Evolutionary conservation across 2,888 invertebrate species (phyloP).

Genomic region (Acanthosepion pharaonis): DNA sequence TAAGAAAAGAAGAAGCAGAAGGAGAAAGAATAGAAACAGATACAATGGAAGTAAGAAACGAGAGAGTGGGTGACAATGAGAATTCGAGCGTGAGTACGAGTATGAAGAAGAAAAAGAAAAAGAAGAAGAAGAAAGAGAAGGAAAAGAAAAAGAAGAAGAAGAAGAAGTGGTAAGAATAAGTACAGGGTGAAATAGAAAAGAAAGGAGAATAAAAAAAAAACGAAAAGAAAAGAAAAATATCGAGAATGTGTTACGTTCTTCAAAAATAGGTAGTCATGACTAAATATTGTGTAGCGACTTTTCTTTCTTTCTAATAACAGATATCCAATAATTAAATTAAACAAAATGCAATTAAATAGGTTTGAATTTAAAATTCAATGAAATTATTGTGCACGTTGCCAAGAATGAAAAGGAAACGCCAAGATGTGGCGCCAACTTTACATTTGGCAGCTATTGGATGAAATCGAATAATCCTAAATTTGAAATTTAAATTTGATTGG

Average conservation of each 20-base stretch:
- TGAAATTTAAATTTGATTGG: conserved; percentile 33
- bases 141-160: neutral
- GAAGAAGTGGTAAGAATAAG: neutral
- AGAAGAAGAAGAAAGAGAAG: neutral
- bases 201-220: neutral
- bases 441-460: neutral
- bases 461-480: conserved; percentile 33
- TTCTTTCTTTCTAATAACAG: neutral
- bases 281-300: neutral
- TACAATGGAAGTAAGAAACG: too few relatives aligned
- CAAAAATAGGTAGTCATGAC: neutral
- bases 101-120: neutral
- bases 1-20: neutral
- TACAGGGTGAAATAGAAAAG: neutral
- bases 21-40: too few relatives aligned
- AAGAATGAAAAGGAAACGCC: neutral
- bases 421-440: conserved; percentile 9
- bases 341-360: conserved; percentile 33
- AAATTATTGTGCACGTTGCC: conserved; percentile 16
- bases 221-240: neutral
- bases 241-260: neutral
- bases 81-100: neutral
- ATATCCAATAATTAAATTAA: conserved; percentile 4
- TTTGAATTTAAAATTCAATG: conserved; percentile 33
- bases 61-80: too few relatives aligned